phyloP scores from a whole-genome alignment of 2,888 invertebrate genomes.

The Electrophaes corylata region DNA sequence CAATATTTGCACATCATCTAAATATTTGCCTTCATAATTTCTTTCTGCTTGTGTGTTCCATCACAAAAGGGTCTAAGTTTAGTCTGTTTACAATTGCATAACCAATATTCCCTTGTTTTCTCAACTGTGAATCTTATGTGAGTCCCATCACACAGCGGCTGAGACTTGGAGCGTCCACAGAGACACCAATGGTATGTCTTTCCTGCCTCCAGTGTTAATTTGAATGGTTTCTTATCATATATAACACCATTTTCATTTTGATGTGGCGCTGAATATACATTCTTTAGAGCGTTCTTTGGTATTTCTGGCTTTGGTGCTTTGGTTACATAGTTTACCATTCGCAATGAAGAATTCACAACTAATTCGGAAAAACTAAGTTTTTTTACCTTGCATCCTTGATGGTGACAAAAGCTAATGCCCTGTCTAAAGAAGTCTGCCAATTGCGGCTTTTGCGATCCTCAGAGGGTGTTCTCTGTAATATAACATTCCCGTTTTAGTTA shows the following conservation, averaged over 20 bases:
- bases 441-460: slow-evolving; percentile 60
- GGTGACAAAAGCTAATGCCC: slow-evolving; percentile 70
- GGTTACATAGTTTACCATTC: slow-evolving; percentile 66
- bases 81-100: slow-evolving; percentile 99
- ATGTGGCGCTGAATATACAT: slow-evolving; percentile 84
- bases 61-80: slow-evolving; percentile 97
- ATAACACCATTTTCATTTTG: slow-evolving; percentile 90
- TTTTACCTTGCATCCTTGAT: slow-evolving; percentile 72
- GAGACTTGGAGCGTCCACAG: slow-evolving; percentile 95
- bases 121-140: slow-evolving; percentile 94
- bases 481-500: too few species aligned
- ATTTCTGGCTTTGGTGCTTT: slow-evolving; percentile 81
- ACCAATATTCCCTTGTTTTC: slow-evolving; percentile 95
- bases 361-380: not conserved
- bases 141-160: slow-evolving; percentile 97
- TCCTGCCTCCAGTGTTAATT: slow-evolving; percentile 87
- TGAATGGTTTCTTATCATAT: slow-evolving; percentile 96
- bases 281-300: slow-evolving; percentile 87
- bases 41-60: slow-evolving; percentile 93
- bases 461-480: slow-evolving; percentile 70
- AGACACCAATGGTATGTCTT: slow-evolving; percentile 96
- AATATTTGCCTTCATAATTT: slow-evolving; percentile 86
- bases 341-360: too few species aligned
- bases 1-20: slow-evolving; percentile 44
- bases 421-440: slow-evolving; percentile 69